phyloP scores from a whole-genome alignment of 2,113 vertebrate species.

The Eolophus roseicapilla region DNA sequence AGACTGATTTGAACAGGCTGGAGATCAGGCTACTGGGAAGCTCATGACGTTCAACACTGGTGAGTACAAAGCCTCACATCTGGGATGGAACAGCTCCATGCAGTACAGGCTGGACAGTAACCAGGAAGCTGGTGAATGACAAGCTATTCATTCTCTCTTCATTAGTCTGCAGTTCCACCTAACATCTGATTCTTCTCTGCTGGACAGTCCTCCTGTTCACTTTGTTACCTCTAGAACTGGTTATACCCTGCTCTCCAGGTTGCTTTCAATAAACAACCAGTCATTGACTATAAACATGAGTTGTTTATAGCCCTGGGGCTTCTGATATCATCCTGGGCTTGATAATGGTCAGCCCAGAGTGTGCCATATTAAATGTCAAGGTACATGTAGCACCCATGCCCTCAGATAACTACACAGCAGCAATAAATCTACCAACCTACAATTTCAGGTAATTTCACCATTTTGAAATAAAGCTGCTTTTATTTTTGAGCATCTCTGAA shows the following conservation, averaged over 20 bases:
- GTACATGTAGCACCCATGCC: not conserved
- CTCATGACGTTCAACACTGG: not conserved
- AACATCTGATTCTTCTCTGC: not conserved
- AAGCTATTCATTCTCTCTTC: accelerated
- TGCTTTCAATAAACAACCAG: not conserved
- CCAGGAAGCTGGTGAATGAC: accelerated
- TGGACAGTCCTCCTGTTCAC: not conserved
- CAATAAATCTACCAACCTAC: not conserved
- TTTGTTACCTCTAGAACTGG: not conserved
- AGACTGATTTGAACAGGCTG: not conserved
- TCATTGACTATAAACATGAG: not conserved
- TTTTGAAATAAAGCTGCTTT: not conserved
- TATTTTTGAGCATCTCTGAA: not conserved
- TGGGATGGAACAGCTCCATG: accelerated
- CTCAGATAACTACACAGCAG: not conserved
- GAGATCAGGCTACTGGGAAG: not conserved
- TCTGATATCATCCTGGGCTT: not conserved
- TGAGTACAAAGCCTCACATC: not conserved
- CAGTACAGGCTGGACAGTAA: not conserved
- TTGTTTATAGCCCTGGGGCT: not conserved
- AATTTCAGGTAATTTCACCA: not conserved
- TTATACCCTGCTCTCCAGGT: not conserved
- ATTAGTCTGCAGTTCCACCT: not conserved
- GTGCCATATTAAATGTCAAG: not conserved
- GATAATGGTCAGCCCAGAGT: not conserved